A percentile compares a stretch with the other conserved stretches of the same genome.
phyloP scores from a whole-genome alignment of 2,888 invertebrate genomes.

The Drosophila tripunctata region DNA sequence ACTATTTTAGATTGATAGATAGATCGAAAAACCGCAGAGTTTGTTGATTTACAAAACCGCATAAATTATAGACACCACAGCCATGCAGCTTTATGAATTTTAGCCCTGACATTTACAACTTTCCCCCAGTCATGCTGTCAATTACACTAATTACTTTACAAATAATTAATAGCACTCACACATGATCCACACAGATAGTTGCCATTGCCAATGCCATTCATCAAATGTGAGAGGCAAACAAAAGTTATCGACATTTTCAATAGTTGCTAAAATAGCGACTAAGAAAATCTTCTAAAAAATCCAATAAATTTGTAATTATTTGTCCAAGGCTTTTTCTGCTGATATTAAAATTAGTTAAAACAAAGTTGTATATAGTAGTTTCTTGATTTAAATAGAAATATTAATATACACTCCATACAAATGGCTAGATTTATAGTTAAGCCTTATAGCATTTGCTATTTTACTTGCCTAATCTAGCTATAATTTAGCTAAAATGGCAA shows the following conservation, averaged over 20 bases:
- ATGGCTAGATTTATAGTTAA: background rate
- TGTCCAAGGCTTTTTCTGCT: no score
- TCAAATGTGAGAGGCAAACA: background rate
- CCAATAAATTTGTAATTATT: background rate
- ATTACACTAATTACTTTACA: slow-evolving; percentile 69
- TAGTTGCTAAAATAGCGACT: background rate
- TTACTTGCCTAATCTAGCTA: no score
- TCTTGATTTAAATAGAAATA: no score
- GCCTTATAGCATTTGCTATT: background rate
- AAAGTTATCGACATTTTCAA: no score
- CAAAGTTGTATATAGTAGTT: no score
- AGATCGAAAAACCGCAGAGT: slow-evolving; percentile 44
- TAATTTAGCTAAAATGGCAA: no score
- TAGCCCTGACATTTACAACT: slow-evolving; percentile 46
- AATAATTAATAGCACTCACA: slow-evolving; percentile 62
- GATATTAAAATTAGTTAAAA: no score
- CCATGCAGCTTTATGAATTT: slow-evolving; percentile 46
- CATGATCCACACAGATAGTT: slow-evolving; percentile 15
- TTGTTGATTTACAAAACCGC: slow-evolving; percentile 52
- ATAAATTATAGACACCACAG: slow-evolving; percentile 61
- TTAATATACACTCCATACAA: background rate
- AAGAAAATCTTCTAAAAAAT: background rate
- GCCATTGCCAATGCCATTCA: background rate
- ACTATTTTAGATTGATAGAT: slow-evolving; percentile 44
- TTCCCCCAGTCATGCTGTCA: slow-evolving; percentile 50